These are phyloP conservation scores for Cotesia vestalis DNA, from an alignment of 1,140 invertebrate genomes.

Conservation along the genomic window DNA sequence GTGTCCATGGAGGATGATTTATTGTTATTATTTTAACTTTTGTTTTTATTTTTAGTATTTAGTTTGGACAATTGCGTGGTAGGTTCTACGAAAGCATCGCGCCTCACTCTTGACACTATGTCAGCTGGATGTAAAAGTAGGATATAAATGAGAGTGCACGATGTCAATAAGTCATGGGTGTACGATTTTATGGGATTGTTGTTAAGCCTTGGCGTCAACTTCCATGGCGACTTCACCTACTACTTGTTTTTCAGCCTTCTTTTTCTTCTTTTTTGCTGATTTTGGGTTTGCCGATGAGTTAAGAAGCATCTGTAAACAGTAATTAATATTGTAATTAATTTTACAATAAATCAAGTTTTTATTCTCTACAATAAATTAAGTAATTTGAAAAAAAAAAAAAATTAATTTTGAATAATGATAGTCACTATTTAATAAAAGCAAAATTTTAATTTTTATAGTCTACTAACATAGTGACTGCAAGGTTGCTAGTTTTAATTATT, in stretches of 20 bases:
- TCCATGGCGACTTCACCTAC: conserved; percentile 71
- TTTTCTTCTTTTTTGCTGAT: conserved; percentile 91
- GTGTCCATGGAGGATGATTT: conserved; percentile 5
- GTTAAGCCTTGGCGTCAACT: conserved; percentile 72
- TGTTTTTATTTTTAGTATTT: conserved; percentile 8
- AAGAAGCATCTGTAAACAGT: conserved; percentile 72
- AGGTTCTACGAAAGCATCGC: conserved; percentile 42
- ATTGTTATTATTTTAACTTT: conserved; percentile 11
- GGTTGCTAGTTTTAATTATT: too few species aligned
- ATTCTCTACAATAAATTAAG: too few species aligned
- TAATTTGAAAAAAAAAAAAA: too few species aligned
- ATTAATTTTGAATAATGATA: too few species aligned
- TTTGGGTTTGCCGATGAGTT: conserved; percentile 80
- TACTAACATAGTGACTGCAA: too few species aligned
- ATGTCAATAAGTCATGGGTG: conserved; percentile 52
- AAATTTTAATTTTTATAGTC: too few species aligned
- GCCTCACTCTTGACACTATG: conserved; percentile 44
- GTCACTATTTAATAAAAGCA: background rate
- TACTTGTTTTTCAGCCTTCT: conserved; percentile 71
- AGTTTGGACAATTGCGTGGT: conserved; percentile 4
- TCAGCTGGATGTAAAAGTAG: conserved; percentile 38
- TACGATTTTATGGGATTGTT: conserved; percentile 34
- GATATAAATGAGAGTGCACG: conserved; percentile 50
- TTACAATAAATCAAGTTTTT: too few species aligned
- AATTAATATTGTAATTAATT: background rate